Percentiles rank a stretch among this genome's conserved stretches.
Conservation (phyloP, 2,797 vertebrate genomes). For the Nasua narica region DNA sequence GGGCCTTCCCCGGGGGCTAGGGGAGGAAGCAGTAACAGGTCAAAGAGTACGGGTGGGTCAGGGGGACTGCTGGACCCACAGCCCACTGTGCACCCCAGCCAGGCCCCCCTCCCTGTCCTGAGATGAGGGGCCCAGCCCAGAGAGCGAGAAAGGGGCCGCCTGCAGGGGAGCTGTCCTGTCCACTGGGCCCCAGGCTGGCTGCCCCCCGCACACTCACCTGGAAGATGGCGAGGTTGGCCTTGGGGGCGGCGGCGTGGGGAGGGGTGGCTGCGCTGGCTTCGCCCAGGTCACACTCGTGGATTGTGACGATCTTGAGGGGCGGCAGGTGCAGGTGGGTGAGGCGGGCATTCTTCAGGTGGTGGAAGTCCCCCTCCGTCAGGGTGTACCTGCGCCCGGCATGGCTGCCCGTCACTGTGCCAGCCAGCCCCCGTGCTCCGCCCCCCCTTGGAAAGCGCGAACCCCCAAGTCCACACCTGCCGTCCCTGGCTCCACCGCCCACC, state of each 20-base stretch:
- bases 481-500: not conserved
- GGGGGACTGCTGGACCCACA: not conserved
- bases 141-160: not conserved
- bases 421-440: no score
- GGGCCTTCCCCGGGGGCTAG: constrained; percentile 88
- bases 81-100: not conserved
- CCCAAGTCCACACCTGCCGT: not conserved
- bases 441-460: not conserved
- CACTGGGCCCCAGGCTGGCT: not conserved
- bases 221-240: constrained; percentile 95
- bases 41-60: constrained; percentile 44
- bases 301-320: constrained; percentile 94
- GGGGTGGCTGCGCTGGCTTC: constrained; percentile 92
- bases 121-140: not conserved
- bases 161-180: not conserved
- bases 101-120: not conserved
- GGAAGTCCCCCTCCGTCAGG: constrained; percentile 96
- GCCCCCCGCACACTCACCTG: constrained; percentile 85
- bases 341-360: constrained; percentile 97
- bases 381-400: constrained; percentile 89
- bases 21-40: constrained; percentile 56
- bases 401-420: not conserved
- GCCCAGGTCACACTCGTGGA: constrained; percentile 94
- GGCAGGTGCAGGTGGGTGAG: constrained; percentile 95
- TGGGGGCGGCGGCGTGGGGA: constrained; percentile 82